Conservation (phyloP, 2,113 vertebrate species). For the Isichthys henryi region DNA sequence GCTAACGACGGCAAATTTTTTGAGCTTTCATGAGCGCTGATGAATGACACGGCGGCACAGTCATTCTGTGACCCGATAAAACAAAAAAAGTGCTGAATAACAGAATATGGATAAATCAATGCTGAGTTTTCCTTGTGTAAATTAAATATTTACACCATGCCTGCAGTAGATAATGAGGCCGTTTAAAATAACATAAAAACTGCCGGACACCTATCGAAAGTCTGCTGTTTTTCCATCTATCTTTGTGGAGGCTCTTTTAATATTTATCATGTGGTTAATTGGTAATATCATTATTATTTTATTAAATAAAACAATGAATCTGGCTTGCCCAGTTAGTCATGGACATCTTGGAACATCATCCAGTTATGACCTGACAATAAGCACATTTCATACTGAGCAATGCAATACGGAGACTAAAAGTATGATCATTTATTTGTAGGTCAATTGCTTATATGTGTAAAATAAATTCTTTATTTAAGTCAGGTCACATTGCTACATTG, state of each 20-base stretch:
- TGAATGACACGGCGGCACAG: not conserved
- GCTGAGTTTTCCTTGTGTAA: not conserved
- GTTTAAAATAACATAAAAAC: not conserved
- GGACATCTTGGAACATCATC: not conserved
- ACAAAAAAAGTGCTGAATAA: not conserved
- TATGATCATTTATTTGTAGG: not conserved
- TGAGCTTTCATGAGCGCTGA: not conserved
- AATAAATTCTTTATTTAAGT: not conserved
- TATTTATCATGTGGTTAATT: not conserved
- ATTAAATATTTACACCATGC: not conserved
- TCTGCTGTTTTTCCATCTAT: not conserved
- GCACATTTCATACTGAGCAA: not conserved
- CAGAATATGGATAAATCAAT: not conserved
- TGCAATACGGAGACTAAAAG: not conserved
- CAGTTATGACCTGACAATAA: not conserved
- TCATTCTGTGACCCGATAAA: not conserved
- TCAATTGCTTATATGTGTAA: not conserved
- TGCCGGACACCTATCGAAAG: not conserved
- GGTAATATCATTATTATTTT: not conserved
- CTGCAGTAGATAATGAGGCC: not conserved
- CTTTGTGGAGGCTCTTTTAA: not conserved
- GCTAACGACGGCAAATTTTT: slow-evolving; percentile 36
- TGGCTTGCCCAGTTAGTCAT: not conserved
- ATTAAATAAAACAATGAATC: not conserved
- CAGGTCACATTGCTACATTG: not conserved